Percentiles rank a stretch among this genome's conserved stretches.
phyloP scores from a whole-genome alignment of 2,888 invertebrate species.

The Drosophila histrio region DNA sequence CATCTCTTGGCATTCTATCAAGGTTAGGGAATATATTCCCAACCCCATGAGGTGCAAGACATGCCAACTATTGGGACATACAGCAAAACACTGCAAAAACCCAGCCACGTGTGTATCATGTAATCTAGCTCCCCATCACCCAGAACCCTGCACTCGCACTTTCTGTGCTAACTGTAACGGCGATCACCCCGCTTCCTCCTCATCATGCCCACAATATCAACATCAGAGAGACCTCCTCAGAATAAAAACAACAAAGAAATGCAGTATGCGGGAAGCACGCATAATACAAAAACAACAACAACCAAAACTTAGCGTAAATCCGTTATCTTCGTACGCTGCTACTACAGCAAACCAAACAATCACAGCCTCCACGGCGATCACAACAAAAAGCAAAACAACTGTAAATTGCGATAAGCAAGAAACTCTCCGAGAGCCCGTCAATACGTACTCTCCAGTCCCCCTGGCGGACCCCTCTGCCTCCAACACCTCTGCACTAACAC shows the following conservation, averaged over 20 bases:
- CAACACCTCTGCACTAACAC: too few relatives aligned
- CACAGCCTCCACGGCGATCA: background rate
- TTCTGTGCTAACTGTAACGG: background rate
- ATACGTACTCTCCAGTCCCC: too few relatives aligned
- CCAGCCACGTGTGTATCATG: background rate
- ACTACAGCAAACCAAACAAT: background rate
- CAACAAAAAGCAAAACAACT: too few relatives aligned
- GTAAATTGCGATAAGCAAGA: too few relatives aligned
- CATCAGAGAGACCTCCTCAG: background rate
- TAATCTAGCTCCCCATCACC: background rate
- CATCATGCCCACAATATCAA: constrained; percentile 7
- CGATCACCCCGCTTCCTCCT: constrained; percentile 18
- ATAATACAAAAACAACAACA: background rate
- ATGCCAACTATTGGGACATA: background rate
- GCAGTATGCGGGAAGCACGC: background rate
- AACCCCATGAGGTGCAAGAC: background rate
- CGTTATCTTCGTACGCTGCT: background rate
- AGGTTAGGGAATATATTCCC: background rate
- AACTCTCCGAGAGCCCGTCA: too few relatives aligned
- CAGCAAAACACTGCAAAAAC: constrained; percentile 1
- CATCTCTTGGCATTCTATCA: background rate
- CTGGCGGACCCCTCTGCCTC: too few relatives aligned
- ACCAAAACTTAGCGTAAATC: background rate
- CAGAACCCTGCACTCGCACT: background rate
- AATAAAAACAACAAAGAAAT: constrained; percentile 8